Conservation (phyloP, 2,888 invertebrate species). For the Tortrix viridana region DNA sequence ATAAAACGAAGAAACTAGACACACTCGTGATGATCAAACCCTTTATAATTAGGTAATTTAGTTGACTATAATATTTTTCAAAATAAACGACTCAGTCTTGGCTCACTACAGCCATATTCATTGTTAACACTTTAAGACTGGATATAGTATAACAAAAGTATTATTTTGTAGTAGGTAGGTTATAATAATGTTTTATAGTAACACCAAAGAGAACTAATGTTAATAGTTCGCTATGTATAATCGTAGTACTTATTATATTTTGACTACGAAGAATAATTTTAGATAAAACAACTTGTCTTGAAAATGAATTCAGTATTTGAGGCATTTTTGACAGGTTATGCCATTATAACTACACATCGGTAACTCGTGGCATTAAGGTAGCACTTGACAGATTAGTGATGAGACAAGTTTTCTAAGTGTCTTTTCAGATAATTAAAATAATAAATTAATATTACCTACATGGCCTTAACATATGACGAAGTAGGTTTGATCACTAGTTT, state of each 20-base stretch:
- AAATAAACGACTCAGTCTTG: conserved; percentile 13
- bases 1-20: conserved; percentile 3
- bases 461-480: no score
- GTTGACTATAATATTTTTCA: conserved; percentile 1
- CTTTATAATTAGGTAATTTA: conserved; percentile 35
- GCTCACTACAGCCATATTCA: conserved; percentile 12
- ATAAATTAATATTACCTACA: no score
- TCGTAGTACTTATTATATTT: conserved; percentile 11
- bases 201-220: conserved; percentile 53
- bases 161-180: conserved; percentile 25
- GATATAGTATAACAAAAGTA: conserved; percentile 23
- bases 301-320: conserved; percentile 21
- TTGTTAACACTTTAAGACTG: conserved; percentile 33
- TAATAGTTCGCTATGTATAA: conserved; percentile 47
- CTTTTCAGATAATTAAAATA: no score
- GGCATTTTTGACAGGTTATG: conserved; percentile 14
- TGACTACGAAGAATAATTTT: no score
- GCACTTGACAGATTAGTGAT: no score
- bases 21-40: conserved; percentile 53
- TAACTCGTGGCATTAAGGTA: no score
- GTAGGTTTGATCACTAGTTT: no score
- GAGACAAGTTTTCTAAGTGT: no score
- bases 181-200: conserved; percentile 32
- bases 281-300: neutral
- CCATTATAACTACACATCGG: no score